Percentiles rank a stretch among this genome's conserved stretches.
Conservation (phyloP, 2,888 invertebrate species). For the Conistra vaccinii region DNA sequence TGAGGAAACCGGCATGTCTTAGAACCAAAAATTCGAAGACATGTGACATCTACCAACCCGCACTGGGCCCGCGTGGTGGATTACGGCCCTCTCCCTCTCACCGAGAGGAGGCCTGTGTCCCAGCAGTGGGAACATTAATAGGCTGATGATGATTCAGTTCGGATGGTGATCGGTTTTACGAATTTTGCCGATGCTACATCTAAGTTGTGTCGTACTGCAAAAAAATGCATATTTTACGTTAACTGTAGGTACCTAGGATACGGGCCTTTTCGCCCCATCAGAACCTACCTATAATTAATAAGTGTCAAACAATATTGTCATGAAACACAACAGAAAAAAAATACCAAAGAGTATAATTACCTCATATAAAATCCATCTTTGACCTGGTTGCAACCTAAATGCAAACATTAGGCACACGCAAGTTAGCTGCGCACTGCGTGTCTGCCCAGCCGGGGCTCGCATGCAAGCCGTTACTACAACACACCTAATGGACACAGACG, state of each 20-base stretch:
- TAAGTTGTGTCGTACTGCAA: no score
- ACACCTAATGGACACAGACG: slow-evolving; percentile 64
- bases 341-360: slow-evolving; percentile 63
- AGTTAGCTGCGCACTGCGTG: slow-evolving; percentile 77
- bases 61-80: no score
- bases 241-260: not conserved
- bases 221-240: not conserved
- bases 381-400: slow-evolving; percentile 87
- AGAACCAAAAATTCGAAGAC: no score
- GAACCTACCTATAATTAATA: slow-evolving; percentile 18
- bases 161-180: no score
- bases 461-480: slow-evolving; percentile 76
- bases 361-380: slow-evolving; percentile 85
- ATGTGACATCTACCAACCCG: no score
- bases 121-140: no score
- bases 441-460: slow-evolving; percentile 69
- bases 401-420: slow-evolving; percentile 87
- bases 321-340: slow-evolving; percentile 45
- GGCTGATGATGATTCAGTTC: no score
- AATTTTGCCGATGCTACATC: no score
- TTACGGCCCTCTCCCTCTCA: no score
- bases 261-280: not conserved
- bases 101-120: no score
- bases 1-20: no score
- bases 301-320: slow-evolving; percentile 53